Percentiles rank a stretch among this genome's conserved stretches.
Evolutionary conservation across 2,113 vertebrate genomes (phyloP).

Genomic region (Spea bombifrons): DNA sequence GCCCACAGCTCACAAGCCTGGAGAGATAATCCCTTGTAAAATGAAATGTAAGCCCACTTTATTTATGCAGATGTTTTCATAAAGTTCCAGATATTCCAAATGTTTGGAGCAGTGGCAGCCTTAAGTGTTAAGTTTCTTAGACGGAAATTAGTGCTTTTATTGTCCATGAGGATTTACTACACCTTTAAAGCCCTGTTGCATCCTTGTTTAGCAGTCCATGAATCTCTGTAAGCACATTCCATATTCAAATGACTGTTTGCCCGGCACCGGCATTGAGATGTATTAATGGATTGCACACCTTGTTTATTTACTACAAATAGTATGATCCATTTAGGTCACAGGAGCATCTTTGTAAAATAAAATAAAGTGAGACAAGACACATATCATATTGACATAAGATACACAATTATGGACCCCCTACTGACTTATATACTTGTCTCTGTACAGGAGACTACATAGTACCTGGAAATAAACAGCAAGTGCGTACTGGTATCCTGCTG

Average conservation of each 20-base stretch:
- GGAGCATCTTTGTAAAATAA: slow-evolving; percentile 25
- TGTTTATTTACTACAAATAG: slow-evolving; percentile 32
- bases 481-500: slow-evolving; percentile 30
- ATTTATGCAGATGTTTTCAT: too few relatives aligned
- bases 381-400: slow-evolving; percentile 41
- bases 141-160: too few relatives aligned
- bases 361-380: slow-evolving; percentile 29
- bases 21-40: too few relatives aligned
- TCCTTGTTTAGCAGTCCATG: too few relatives aligned
- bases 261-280: neutral
- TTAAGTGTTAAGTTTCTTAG: too few relatives aligned
- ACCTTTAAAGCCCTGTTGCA: too few relatives aligned
- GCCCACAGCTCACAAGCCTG: too few relatives aligned
- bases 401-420: slow-evolving; percentile 37
- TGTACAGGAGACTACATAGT: neutral
- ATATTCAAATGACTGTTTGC: neutral
- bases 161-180: too few relatives aligned
- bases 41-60: too few relatives aligned
- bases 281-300: slow-evolving; percentile 26
- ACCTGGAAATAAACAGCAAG: slow-evolving; percentile 24
- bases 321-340: slow-evolving; percentile 40
- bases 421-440: slow-evolving; percentile 10
- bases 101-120: too few relatives aligned
- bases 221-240: neutral
- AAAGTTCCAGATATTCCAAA: too few relatives aligned